Evolutionary conservation across 2,113 vertebrate genomes (phyloP).

Genomic region (Pao palembangensis): DNA sequence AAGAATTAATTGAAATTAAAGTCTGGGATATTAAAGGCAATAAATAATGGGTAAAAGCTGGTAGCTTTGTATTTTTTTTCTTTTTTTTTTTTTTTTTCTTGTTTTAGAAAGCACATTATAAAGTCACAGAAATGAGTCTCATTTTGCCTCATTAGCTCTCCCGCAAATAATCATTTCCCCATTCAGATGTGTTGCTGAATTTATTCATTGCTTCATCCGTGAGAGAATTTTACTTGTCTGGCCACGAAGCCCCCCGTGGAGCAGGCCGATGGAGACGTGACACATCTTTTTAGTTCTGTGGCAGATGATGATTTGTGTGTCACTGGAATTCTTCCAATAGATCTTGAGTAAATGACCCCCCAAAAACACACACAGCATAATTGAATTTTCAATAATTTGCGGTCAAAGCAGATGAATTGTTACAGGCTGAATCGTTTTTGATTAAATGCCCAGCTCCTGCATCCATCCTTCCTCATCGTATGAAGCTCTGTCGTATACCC

Average conservation of each 20-base stretch:
- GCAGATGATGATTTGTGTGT: no score
- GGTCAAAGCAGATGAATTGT: constrained; percentile 1
- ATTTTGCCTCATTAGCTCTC: no score
- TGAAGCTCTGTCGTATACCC: constrained; percentile 1
- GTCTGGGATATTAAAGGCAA: no score
- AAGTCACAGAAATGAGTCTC: no score
- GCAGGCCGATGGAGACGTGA: neutral
- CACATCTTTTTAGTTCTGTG: no score
- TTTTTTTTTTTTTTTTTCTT: no score
- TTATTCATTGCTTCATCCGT: constrained; percentile 20
- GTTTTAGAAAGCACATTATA: no score
- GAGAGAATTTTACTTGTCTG: constrained; percentile 1
- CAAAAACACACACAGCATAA: neutral
- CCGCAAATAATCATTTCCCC: neutral
- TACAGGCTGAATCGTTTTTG: neutral
- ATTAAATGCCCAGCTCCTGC: neutral
- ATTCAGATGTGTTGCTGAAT: neutral
- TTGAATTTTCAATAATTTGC: constrained; percentile 1
- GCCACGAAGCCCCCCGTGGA: neutral
- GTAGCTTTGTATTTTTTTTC: no score
- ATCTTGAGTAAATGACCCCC: neutral
- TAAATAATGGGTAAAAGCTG: no score
- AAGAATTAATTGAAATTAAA: no score
- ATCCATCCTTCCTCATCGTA: constrained; percentile 6
- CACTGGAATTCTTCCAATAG: neutral